A percentile compares a stretch with the other conserved stretches of the same genome.
phyloP scores from a whole-genome alignment of 2,797 vertebrate genomes.

The Sebastes dallii region DNA sequence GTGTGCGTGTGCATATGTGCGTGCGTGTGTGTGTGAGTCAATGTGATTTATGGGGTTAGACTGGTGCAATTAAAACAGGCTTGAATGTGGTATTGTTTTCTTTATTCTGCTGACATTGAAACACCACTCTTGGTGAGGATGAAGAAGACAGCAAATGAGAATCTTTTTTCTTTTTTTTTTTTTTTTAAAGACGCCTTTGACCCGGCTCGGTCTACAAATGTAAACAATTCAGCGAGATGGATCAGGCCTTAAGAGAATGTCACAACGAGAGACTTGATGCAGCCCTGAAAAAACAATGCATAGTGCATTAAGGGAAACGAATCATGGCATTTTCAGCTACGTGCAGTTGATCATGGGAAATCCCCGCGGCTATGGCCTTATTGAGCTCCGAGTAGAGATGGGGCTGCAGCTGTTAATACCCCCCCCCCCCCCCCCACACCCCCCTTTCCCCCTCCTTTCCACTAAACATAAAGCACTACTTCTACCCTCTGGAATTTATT shows the following conservation, averaged over 20 bases:
- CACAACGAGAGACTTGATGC: constrained; percentile 27
- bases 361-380: constrained; percentile 66
- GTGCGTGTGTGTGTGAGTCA: not conserved
- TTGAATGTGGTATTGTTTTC: constrained; percentile 57
- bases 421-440: not conserved
- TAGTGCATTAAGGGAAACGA: constrained; percentile 66
- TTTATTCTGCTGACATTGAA: constrained; percentile 44
- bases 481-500: constrained; percentile 39
- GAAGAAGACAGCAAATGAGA: constrained; percentile 16
- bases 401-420: constrained; percentile 53
- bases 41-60: constrained; percentile 58
- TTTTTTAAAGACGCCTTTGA: constrained; percentile 18
- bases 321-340: constrained; percentile 56
- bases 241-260: constrained; percentile 12
- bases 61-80: constrained; percentile 54
- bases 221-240: constrained; percentile 8
- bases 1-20: not conserved
- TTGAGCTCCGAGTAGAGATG: constrained; percentile 56
- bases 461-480: constrained; percentile 23
- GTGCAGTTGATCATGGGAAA: constrained; percentile 51
- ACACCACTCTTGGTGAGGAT: constrained; percentile 3
- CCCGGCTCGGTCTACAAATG: constrained; percentile 18
- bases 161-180: not conserved
- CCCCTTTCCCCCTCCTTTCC: not conserved
- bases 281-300: constrained; percentile 44